Base-by-base conservation (phyloP, 2,113 vertebrate genomes). In the Melanostigma gelatinosum region DNA sequence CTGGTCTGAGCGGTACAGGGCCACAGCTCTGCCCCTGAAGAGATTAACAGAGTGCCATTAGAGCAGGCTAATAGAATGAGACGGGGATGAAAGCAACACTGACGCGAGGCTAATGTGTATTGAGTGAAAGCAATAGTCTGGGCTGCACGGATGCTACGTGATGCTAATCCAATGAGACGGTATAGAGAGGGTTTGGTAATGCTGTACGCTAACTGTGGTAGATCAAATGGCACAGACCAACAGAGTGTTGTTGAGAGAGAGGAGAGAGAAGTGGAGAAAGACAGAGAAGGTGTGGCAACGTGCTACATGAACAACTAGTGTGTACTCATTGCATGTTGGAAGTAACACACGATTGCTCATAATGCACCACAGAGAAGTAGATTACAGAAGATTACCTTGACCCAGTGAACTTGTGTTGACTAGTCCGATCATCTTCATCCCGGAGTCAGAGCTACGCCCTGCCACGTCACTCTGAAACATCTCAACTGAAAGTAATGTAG, bases 41-140 rank as follows among this genome's bases (percentile, higher is more conserved):
- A 89, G 86, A 91, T 91, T 87, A 90, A 71, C 85, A 85, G 79
- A 84, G 87, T 81, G 84, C 86, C 82, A 92, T 92, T 90, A 91
- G 81, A 86, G 80, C 60, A 29, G 55, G 88, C 88, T 93, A 94
- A 93, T 88, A 90, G 87, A 88, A 92, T 84, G 85, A 92, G 89
- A 87, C 85, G 73, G 79, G 82, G 72, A 86, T 83, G 82, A 90
- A 90, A 89, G 91, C 82, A 72, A 89, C 74, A 46, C 80, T 84
- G 87, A 89, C 46, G 68, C 85, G 77, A 63, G 65, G 75, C 85
- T 92, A 92, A 92, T 92, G 89, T 88, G 80, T 83, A 91, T 75
- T 83, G 89, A 92, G 85, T 90, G 92, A 92, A 92, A 89, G 82
- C 83, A 82, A 91, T 85, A 88, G 74, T 58, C 40, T 32, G 68